Evolutionary conservation across 2,888 invertebrate genomes (phyloP).

Genomic region (Limnephilus marmoratus): DNA sequence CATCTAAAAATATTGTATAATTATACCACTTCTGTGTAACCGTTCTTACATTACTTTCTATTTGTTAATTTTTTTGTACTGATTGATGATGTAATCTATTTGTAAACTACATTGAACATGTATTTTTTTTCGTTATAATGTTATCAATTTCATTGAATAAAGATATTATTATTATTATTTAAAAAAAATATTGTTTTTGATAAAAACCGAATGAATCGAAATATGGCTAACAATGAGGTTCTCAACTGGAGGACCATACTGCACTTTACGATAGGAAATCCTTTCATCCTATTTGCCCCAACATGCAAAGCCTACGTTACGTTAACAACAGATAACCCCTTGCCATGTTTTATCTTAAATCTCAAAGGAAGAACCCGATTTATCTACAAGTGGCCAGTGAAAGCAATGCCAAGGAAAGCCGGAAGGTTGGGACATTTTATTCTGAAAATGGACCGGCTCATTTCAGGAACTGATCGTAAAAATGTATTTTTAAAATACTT

Average conservation of each 20-base stretch:
- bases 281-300: background rate
- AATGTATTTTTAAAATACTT: background rate
- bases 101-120: too few species aligned
- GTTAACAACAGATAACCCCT: background rate
- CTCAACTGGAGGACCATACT: background rate
- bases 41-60: too few species aligned
- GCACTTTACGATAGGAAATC: background rate
- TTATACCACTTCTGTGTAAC: too few species aligned
- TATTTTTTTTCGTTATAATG: too few species aligned
- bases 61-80: too few species aligned
- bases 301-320: background rate
- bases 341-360: background rate
- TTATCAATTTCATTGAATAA: too few species aligned
- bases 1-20: too few species aligned
- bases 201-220: background rate
- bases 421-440: background rate
- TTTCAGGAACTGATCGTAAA: background rate
- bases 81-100: too few species aligned
- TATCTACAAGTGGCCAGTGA: background rate
- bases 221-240: background rate
- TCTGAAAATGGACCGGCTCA: conserved; percentile 2
- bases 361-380: background rate
- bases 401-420: background rate
- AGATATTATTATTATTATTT: too few species aligned
- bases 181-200: background rate